These are phyloP conservation scores for Mycteria americana DNA, from an alignment of 2,797 vertebrate species.

Conservation along the genomic window DNA sequence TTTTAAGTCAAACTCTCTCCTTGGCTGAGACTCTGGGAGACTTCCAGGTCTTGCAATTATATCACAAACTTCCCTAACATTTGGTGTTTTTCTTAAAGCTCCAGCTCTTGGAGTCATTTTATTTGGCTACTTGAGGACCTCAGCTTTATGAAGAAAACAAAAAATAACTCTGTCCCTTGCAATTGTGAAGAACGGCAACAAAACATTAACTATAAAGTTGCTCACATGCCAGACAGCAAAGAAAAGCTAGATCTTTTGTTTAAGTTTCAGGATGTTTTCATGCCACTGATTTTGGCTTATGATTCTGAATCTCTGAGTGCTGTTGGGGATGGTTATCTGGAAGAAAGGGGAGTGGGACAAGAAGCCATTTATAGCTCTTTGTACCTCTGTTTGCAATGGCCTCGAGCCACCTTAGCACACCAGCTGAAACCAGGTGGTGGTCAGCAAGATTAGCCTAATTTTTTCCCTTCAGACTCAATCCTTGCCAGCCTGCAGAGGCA, in stretches of 20 bases:
- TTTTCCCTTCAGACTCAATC: background rate
- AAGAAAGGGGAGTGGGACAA: background rate
- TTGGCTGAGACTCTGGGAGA: background rate
- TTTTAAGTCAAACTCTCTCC: slow-evolving; percentile 10
- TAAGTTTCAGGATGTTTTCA: background rate
- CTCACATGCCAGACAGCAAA: background rate
- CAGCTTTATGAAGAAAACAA: background rate
- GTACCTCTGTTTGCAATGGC: background rate
- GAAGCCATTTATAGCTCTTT: background rate
- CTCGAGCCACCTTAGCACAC: background rate
- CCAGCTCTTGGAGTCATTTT: background rate
- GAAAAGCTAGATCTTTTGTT: background rate
- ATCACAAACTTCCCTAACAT: background rate
- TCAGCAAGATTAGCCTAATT: background rate
- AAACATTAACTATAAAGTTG: background rate
- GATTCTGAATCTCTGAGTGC: background rate
- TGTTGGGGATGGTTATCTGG: background rate
- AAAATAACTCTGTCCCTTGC: background rate
- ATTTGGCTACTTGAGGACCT: background rate
- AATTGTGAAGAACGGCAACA: background rate
- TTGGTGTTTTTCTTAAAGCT: background rate
- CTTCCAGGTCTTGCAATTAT: background rate
- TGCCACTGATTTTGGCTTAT: background rate
- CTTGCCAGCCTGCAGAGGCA: background rate
- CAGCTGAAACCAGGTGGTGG: background rate